phyloP scores from a whole-genome alignment of 2,797 vertebrate species.

The Podarcis siculus region DNA sequence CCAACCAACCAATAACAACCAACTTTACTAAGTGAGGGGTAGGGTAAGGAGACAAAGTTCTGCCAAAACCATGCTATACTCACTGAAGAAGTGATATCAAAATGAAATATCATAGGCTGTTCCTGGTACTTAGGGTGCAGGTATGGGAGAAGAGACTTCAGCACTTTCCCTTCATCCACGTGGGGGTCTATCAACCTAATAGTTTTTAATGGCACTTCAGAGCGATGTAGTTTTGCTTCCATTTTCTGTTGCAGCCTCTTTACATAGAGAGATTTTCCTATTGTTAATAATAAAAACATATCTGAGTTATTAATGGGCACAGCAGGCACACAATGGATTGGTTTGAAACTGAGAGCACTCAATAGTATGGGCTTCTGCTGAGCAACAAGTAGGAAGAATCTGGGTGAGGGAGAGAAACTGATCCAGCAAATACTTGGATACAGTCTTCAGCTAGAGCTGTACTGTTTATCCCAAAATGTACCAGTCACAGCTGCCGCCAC shows the following conservation, averaged over 20 bases:
- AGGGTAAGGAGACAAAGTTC: not conserved
- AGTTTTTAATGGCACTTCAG: slow-evolving; percentile 76
- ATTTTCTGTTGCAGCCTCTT: slow-evolving; percentile 84
- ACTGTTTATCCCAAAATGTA: not conserved
- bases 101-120: slow-evolving; percentile 87
- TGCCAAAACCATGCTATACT: slow-evolving; percentile 48
- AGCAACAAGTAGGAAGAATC: not conserved
- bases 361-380: not conserved
- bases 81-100: slow-evolving; percentile 94
- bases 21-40: not conserved
- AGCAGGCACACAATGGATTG: not conserved
- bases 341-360: not conserved
- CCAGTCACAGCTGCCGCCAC: not conserved
- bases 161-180: slow-evolving; percentile 87
- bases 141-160: slow-evolving; percentile 81
- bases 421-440: not conserved
- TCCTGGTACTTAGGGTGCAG: slow-evolving; percentile 69
- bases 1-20: not conserved
- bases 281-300: not conserved
- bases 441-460: not conserved
- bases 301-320: not conserved
- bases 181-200: slow-evolving; percentile 86
- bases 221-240: slow-evolving; percentile 52
- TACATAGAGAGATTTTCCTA: slow-evolving; percentile 95
- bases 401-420: not conserved